Conservation (phyloP, 2,113 vertebrate genomes). For the Mormyrus iriodes region DNA sequence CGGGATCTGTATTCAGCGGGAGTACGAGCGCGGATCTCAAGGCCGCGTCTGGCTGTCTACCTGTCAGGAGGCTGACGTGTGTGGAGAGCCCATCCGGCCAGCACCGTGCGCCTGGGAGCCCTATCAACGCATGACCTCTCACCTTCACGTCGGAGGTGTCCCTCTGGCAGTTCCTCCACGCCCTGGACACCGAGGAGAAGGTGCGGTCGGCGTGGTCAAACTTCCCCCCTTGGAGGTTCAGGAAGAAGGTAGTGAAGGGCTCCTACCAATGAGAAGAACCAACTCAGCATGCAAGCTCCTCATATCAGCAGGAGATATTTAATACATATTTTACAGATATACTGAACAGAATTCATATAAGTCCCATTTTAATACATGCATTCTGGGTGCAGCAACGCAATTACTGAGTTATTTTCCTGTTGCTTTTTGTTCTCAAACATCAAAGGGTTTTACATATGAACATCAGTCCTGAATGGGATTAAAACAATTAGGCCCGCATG, state of each 20-base stretch:
- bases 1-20: not conserved
- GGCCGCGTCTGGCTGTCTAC: not conserved
- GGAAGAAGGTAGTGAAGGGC: conserved; percentile 93
- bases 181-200: conserved; percentile 89
- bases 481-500: conserved; percentile 36
- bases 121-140: conserved; percentile 25
- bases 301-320: not conserved
- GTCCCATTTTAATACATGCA: not conserved
- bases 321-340: not conserved
- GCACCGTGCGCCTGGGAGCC: not conserved
- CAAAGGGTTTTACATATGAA: conserved; percentile 48
- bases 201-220: conserved; percentile 96
- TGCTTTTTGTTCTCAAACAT: conserved; percentile 60
- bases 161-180: conserved; percentile 94
- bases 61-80: not conserved
- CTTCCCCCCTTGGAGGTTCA: conserved; percentile 96
- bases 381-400: conserved; percentile 13
- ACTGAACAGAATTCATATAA: not conserved
- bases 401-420: conserved; percentile 55
- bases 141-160: conserved; percentile 99
- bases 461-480: conserved; percentile 44
- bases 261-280: conserved; percentile 63
- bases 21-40: not conserved
- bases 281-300: too few species aligned
- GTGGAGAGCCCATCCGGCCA: not conserved